Conservation (phyloP, 2,888 invertebrate genomes). For the Hofmannophila pseudospretella region DNA sequence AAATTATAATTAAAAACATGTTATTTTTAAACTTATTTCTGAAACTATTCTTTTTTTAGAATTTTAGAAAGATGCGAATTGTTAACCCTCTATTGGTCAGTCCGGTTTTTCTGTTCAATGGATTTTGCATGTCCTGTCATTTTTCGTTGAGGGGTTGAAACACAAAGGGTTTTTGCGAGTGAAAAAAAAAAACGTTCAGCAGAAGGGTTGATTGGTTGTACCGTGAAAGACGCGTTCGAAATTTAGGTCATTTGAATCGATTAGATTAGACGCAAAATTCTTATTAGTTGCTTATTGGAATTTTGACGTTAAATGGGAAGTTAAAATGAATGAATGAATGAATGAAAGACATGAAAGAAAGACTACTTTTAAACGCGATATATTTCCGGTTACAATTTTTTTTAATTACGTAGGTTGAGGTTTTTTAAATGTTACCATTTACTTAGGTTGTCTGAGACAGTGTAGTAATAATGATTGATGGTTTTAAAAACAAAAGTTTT, state of each 20-base stretch:
- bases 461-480: slow-evolving; percentile 8
- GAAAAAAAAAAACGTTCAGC: slow-evolving; percentile 26
- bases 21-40: no score
- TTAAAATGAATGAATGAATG: no score
- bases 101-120: slow-evolving; percentile 54
- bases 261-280: background rate
- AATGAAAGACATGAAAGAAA: no score
- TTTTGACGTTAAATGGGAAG: no score
- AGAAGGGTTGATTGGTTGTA: slow-evolving; percentile 11
- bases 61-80: background rate
- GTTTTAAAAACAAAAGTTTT: background rate
- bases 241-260: background rate
- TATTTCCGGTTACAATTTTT: no score
- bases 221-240: background rate
- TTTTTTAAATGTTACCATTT: background rate
- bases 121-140: slow-evolving; percentile 58
- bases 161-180: slow-evolving; percentile 38
- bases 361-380: no score
- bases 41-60: slow-evolving; percentile 1
- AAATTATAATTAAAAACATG: no score
- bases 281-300: no score
- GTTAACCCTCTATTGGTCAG: slow-evolving; percentile 25
- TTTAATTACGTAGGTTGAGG: no score
- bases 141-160: slow-evolving; percentile 27
- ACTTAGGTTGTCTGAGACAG: background rate